Percentiles rank a stretch among this genome's conserved stretches.
Conservation (phyloP, 2,888 invertebrate genomes). For the Scotopteryx bipunctaria region DNA sequence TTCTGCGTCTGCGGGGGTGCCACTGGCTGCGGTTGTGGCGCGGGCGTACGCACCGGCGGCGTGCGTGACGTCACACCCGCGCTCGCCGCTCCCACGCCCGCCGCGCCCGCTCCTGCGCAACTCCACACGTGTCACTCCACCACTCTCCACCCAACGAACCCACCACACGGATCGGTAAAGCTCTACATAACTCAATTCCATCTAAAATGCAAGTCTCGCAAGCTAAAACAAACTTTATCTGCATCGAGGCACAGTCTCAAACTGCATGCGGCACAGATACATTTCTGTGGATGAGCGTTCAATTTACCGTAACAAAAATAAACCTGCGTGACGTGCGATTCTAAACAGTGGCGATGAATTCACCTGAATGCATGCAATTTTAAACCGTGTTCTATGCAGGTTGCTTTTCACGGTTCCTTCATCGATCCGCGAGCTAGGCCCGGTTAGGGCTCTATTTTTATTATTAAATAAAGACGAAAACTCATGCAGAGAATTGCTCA, state of each 20-base stretch:
- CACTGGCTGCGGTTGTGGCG: slow-evolving; percentile 31
- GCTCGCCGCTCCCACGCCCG: slow-evolving; percentile 26
- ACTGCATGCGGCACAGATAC: slow-evolving; percentile 14
- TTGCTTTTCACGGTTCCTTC: slow-evolving; percentile 6
- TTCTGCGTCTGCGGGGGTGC: slow-evolving; percentile 34
- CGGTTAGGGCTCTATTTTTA: background rate
- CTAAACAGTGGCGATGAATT: slow-evolving; percentile 13
- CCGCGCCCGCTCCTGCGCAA: slow-evolving; percentile 37
- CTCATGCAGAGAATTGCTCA: slow-evolving; percentile 16
- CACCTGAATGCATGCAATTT: slow-evolving; percentile 19
- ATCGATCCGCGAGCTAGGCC: slow-evolving; percentile 10
- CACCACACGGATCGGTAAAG: slow-evolving; percentile 12
- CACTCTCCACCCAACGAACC: background rate
- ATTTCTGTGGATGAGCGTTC: slow-evolving; percentile 1
- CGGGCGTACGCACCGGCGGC: slow-evolving; percentile 26
- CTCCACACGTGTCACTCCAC: background rate
- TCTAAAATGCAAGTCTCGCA: slow-evolving; percentile 11
- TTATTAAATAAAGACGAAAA: slow-evolving; percentile 17
- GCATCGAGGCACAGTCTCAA: slow-evolving; percentile 12
- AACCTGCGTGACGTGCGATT: slow-evolving; percentile 19
- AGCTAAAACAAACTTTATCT: slow-evolving; percentile 19
- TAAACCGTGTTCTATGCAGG: slow-evolving; percentile 6
- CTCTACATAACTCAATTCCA: slow-evolving; percentile 1
- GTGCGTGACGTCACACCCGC: slow-evolving; percentile 29
- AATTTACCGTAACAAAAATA: slow-evolving; percentile 17